Conservation (phyloP, 1,140 invertebrate species). For the Eurosta solidaginis region DNA sequence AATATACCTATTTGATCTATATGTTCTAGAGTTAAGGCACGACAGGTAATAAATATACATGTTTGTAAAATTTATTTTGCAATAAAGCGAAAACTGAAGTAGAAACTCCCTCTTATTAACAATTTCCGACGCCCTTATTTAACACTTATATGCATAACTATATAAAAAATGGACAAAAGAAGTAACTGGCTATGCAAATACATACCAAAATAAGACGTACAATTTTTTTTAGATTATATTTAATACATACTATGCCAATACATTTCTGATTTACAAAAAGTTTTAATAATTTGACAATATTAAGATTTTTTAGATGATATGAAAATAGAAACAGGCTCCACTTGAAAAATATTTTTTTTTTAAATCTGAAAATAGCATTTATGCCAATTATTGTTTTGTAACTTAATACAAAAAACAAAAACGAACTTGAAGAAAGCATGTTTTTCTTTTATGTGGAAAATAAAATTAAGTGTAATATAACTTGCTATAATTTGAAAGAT, state of each 20-base stretch:
- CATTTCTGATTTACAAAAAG: neutral
- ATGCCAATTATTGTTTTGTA: neutral
- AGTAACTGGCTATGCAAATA: constrained; percentile 6
- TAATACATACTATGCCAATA: neutral
- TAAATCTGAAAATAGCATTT: neutral
- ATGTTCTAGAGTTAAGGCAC: constrained; percentile 13
- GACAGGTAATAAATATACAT: neutral
- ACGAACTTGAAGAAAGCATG: neutral
- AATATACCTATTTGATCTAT: neutral
- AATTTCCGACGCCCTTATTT: neutral
- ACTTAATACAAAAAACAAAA: neutral
- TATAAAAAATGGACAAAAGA: neutral
- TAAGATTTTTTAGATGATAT: neutral
- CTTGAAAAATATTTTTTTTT: neutral
- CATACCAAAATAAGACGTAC: neutral
- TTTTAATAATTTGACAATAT: constrained; percentile 4
- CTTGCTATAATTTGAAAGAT: too few species aligned
- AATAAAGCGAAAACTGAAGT: neutral
- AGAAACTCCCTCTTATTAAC: neutral
- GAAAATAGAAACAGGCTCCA: constrained; percentile 3
- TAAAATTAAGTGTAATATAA: too few species aligned
- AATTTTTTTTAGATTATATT: constrained; percentile 21
- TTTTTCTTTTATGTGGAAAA: too few species aligned
- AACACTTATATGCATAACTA: neutral
- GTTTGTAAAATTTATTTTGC: neutral